These are phyloP conservation scores for Drosophila navojoa DNA, from an alignment of 1,140 invertebrate species.

Conservation along the genomic window DNA sequence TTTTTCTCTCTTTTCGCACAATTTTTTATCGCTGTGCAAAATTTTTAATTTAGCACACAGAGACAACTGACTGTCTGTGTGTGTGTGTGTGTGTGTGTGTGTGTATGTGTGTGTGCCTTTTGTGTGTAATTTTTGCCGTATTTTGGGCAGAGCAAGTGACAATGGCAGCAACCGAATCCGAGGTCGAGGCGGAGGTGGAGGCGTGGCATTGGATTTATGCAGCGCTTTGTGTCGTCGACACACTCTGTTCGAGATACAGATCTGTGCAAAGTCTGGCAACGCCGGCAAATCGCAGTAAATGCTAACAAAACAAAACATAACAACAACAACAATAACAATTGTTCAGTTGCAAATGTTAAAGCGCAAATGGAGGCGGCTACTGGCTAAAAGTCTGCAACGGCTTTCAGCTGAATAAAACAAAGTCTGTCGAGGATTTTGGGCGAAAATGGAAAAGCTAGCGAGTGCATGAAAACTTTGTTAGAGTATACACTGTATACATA, in stretches of 20 bases:
- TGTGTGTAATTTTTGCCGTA: slow-evolving; percentile 33
- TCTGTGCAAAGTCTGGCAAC: not conserved
- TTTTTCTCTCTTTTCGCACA: slow-evolving; percentile 1
- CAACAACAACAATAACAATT: slow-evolving; percentile 1
- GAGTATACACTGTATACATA: not conserved
- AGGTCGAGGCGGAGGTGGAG: slow-evolving; percentile 18
- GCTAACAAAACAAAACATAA: slow-evolving; percentile 15
- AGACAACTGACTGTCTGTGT: not conserved
- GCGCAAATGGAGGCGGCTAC: slow-evolving; percentile 1
- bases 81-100: slow-evolving; percentile 25
- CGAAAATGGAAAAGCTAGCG: not conserved
- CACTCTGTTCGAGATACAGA: slow-evolving; percentile 20
- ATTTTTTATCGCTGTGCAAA: slow-evolving; percentile 46
- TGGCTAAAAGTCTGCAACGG: not conserved
- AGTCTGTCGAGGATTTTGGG: not conserved
- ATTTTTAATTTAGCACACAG: slow-evolving; percentile 38
- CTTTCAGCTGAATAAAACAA: slow-evolving; percentile 26
- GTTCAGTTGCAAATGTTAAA: not conserved
- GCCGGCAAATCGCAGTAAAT: slow-evolving; percentile 23
- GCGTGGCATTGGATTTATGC: slow-evolving; percentile 46
- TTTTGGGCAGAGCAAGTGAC: slow-evolving; percentile 33
- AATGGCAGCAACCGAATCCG: slow-evolving; percentile 30
- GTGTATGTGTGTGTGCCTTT: slow-evolving; percentile 17
- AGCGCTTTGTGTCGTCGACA: slow-evolving; percentile 33
- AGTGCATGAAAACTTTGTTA: not conserved